Percentiles rank a stretch among this genome's conserved stretches.
Conservation (phyloP, 2,888 invertebrate species). For the Noctua comes region DNA sequence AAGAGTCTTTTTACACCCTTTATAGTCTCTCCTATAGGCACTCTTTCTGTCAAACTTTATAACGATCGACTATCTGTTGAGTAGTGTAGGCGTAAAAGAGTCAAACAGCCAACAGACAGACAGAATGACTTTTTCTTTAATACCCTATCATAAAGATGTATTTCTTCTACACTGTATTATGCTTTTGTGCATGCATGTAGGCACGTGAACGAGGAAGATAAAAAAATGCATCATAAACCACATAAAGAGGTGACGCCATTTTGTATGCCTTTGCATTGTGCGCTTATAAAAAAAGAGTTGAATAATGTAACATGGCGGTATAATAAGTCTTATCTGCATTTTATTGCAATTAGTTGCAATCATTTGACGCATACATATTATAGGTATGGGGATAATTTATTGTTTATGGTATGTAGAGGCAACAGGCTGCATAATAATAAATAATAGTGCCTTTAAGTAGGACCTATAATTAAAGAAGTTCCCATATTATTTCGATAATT, state of each 20-base stretch:
- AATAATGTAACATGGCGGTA: slow-evolving; percentile 42
- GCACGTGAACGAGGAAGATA: slow-evolving; percentile 11
- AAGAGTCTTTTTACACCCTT: too few species aligned
- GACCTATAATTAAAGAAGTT: not conserved
- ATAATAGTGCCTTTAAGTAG: not conserved
- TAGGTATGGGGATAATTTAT: slow-evolving; percentile 21
- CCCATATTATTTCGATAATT: not conserved
- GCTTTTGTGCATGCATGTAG: not conserved
- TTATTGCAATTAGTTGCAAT: slow-evolving; percentile 54
- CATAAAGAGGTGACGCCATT: slow-evolving; percentile 23
- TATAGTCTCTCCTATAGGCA: too few species aligned
- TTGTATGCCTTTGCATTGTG: slow-evolving; percentile 25
- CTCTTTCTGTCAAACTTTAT: too few species aligned
- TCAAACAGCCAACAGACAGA: not conserved
- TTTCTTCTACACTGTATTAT: not conserved
- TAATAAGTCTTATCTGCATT: slow-evolving; percentile 43
- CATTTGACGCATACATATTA: slow-evolving; percentile 20
- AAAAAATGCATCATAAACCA: slow-evolving; percentile 30
- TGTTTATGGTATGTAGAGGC: not conserved
- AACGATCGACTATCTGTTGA: not conserved
- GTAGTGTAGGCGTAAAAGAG: not conserved
- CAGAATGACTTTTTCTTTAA: not conserved
- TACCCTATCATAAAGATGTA: not conserved
- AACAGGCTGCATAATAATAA: not conserved
- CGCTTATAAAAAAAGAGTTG: slow-evolving; percentile 35